phyloP scores from a whole-genome alignment of 1,140 invertebrate species.

The Papilio machaon region DNA sequence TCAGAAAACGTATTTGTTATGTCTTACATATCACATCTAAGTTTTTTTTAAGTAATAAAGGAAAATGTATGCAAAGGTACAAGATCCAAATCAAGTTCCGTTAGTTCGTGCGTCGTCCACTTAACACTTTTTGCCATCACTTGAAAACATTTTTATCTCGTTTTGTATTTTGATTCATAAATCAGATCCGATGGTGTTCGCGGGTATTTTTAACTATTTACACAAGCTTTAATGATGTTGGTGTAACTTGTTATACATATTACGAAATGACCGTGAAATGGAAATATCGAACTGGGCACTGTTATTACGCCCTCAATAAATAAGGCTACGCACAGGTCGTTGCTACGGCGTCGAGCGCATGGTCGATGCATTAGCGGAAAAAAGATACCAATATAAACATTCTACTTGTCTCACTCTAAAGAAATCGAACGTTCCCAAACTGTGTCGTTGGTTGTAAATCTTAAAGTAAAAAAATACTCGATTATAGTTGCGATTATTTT shows the following conservation, averaged over 20 bases:
- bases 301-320: slow-evolving; percentile 59
- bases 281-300: slow-evolving; percentile 62
- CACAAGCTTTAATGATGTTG: slow-evolving; percentile 46
- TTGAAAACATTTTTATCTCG: not conserved
- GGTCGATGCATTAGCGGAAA: slow-evolving; percentile 57
- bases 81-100: not conserved
- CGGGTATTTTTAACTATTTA: slow-evolving; percentile 52
- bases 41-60: not conserved
- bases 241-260: slow-evolving; percentile 52
- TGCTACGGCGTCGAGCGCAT: slow-evolving; percentile 63
- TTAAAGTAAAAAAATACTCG: slow-evolving; percentile 27
- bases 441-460: slow-evolving; percentile 24
- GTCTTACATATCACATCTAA: too few relatives aligned
- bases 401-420: slow-evolving; percentile 52
- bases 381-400: slow-evolving; percentile 68
- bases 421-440: slow-evolving; percentile 53
- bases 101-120: slow-evolving; percentile 10
- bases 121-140: slow-evolving; percentile 7
- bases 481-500: slow-evolving; percentile 9
- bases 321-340: slow-evolving; percentile 71
- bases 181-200: slow-evolving; percentile 6
- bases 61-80: not conserved
- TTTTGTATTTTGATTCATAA: slow-evolving; percentile 34
- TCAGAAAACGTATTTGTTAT: not conserved
- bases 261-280: slow-evolving; percentile 74